Conservation (phyloP, 2,888 invertebrate genomes). For the Xanthostigma xanthostigma region DNA sequence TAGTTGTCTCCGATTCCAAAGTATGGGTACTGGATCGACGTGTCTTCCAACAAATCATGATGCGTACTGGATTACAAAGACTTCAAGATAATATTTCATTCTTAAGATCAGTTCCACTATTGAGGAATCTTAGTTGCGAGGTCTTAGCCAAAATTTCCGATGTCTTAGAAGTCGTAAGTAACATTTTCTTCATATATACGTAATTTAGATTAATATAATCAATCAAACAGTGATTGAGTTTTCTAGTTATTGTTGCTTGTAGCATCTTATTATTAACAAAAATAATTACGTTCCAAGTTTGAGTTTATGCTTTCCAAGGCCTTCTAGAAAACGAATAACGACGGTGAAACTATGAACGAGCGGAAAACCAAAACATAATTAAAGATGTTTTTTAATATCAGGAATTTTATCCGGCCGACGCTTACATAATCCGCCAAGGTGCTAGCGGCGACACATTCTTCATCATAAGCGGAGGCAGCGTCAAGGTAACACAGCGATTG, state of each 20-base stretch:
- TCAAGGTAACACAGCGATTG: slow-evolving; percentile 34
- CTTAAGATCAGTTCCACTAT: slow-evolving; percentile 44
- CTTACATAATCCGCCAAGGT: slow-evolving; percentile 48
- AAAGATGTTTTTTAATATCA: slow-evolving; percentile 18
- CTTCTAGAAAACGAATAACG: too few species aligned
- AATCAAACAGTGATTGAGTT: not conserved
- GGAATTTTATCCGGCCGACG: slow-evolving; percentile 46
- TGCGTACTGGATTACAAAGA: slow-evolving; percentile 49
- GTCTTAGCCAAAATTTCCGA: slow-evolving; percentile 53
- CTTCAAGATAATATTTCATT: slow-evolving; percentile 51
- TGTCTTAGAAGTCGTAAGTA: slow-evolving; percentile 49
- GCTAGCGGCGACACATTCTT: slow-evolving; percentile 49
- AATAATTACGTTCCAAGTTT: too few species aligned
- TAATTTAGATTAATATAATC: too few species aligned
- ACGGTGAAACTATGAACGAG: too few species aligned
- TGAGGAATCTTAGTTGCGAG: slow-evolving; percentile 38
- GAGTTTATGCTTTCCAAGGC: too few species aligned
- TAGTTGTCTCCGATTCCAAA: slow-evolving; percentile 43
- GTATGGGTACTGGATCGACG: slow-evolving; percentile 54
- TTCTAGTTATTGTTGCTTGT: too few species aligned
- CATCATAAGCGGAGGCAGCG: slow-evolving; percentile 44
- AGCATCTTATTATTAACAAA: too few species aligned
- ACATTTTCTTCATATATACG: not conserved
- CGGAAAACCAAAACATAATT: not conserved
- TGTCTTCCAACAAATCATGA: slow-evolving; percentile 57